Conservation (phyloP, 1,140 invertebrate species). For the Zaprionus davidi region DNA sequence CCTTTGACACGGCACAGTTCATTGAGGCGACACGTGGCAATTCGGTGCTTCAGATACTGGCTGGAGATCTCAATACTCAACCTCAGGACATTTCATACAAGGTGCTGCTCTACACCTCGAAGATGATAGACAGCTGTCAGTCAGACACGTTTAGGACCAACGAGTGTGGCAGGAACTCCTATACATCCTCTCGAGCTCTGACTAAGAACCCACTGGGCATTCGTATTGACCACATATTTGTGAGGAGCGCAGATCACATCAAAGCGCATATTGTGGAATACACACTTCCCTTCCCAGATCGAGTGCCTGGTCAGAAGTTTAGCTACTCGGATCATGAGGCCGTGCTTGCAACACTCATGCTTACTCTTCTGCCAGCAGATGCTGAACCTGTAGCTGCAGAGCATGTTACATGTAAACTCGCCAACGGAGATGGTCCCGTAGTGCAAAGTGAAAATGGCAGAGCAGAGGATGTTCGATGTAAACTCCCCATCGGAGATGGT, state of each 20-base stretch:
- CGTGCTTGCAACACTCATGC: slow-evolving; percentile 87
- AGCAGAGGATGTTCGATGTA: slow-evolving; percentile 20
- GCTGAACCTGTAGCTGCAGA: background rate
- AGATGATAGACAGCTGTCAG: slow-evolving; percentile 85
- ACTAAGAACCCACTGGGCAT: slow-evolving; percentile 89
- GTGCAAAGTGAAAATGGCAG: background rate
- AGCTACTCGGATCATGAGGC: slow-evolving; percentile 97
- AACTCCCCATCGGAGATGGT: slow-evolving; percentile 12
- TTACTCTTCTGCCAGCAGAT: slow-evolving; percentile 27
- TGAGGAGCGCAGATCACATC: slow-evolving; percentile 84
- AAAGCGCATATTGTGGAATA: slow-evolving; percentile 87
- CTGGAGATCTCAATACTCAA: slow-evolving; percentile 96
- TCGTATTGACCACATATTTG: slow-evolving; percentile 96
- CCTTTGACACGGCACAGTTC: slow-evolving; percentile 97
- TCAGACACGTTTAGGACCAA: slow-evolving; percentile 87
- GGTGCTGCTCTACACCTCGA: slow-evolving; percentile 83
- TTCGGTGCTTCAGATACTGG: slow-evolving; percentile 93
- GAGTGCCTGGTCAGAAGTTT: slow-evolving; percentile 89
- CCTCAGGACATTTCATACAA: slow-evolving; percentile 94
- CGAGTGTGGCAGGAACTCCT: slow-evolving; percentile 93
- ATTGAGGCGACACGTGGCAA: slow-evolving; percentile 91
- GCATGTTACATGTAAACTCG: slow-evolving; percentile 26
- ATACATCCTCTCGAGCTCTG: slow-evolving; percentile 87
- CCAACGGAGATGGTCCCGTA: slow-evolving; percentile 4
- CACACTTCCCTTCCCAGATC: slow-evolving; percentile 89